Evolutionary conservation across 2,113 vertebrate genomes (phyloP).

Genomic region (Gulo gulo): DNA sequence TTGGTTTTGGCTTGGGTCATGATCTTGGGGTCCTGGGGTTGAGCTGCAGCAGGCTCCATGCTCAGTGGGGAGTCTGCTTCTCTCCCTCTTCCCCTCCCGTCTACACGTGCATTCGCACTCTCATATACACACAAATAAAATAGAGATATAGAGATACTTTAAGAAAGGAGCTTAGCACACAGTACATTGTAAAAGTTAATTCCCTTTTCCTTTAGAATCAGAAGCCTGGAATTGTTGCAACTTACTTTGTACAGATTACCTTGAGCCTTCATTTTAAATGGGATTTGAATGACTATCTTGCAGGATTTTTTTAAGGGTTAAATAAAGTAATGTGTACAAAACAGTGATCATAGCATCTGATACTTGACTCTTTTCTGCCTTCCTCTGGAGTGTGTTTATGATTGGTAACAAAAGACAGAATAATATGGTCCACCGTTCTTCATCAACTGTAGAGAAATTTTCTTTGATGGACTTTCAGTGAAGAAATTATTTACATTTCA

Average conservation of each 20-base stretch:
- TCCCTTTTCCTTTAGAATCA: background rate
- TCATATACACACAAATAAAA: background rate
- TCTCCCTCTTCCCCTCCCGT: background rate
- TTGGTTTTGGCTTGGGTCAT: background rate
- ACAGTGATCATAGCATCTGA: background rate
- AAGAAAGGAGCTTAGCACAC: background rate
- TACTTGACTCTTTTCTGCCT: background rate
- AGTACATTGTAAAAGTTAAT: background rate
- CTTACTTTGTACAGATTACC: background rate
- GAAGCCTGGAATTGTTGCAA: background rate
- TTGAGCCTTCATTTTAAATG: background rate
- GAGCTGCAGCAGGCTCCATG: background rate
- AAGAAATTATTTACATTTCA: background rate
- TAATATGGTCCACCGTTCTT: background rate
- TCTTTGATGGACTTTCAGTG: background rate
- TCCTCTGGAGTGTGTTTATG: background rate
- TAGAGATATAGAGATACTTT: background rate
- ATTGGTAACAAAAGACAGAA: background rate
- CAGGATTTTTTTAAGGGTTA: background rate
- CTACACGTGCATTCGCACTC: rapidly evolving
- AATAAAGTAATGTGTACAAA: background rate
- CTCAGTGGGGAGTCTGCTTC: background rate
- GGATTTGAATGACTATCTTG: background rate
- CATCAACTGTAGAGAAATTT: background rate
- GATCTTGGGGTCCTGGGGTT: background rate